Evolutionary conservation across 2,888 invertebrate genomes (phyloP).

Genomic region (Scrobipalpa costella): DNA sequence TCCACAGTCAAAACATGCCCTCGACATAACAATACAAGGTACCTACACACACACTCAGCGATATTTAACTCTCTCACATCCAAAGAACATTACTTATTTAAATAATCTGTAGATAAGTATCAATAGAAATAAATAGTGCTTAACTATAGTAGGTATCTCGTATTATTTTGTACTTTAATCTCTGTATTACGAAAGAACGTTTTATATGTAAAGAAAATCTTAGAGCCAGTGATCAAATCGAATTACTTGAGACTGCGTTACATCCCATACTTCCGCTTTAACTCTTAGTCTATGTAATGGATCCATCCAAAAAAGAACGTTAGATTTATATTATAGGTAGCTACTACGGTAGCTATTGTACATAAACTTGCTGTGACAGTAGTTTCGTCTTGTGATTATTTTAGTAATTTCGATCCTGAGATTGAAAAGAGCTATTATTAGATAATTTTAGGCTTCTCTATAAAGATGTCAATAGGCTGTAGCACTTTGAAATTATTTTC

Average conservation of each 20-base stretch:
- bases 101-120: constrained; percentile 31
- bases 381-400: constrained; percentile 50
- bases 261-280: constrained; percentile 60
- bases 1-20: constrained; percentile 56
- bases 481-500: not conserved
- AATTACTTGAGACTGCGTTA: constrained; percentile 58
- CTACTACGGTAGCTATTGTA: constrained; percentile 27
- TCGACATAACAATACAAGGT: constrained; percentile 65
- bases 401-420: constrained; percentile 24
- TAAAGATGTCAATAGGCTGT: constrained; percentile 13
- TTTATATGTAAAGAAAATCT: constrained; percentile 4
- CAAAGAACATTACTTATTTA: constrained; percentile 48
- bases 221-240: constrained; percentile 66
- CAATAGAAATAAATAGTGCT: constrained; percentile 29
- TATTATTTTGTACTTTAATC: constrained; percentile 38
- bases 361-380: constrained; percentile 47
- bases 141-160: constrained; percentile 28
- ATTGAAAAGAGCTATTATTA: constrained; percentile 10
- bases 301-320: constrained; percentile 67
- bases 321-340: constrained; percentile 47
- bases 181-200: constrained; percentile 35
- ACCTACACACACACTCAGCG: constrained; percentile 14
- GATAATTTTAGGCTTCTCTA: constrained; percentile 8
- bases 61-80: constrained; percentile 42
- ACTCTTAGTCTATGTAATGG: constrained; percentile 56